Evolutionary conservation across 35 echinoderm and acorn worm genomes (phyloP), one percentile per base, ranked within the genome.

Genomic region (Chiridota heheva): DNA sequence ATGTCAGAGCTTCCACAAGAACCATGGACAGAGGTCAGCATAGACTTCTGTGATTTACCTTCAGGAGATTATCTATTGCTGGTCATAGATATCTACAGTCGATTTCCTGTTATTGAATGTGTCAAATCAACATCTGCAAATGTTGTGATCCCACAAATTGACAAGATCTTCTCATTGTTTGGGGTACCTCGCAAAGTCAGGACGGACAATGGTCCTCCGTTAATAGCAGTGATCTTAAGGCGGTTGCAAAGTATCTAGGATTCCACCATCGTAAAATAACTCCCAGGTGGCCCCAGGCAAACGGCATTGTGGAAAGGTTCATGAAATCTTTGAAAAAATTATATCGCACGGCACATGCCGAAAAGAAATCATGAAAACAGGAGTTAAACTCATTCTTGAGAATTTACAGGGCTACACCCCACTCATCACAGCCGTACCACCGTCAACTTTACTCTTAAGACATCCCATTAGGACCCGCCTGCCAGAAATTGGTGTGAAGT

Each of bases 191-290:
- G 61, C 7, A 36, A 53, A 20, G 71, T 95, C 1, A 49, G 72
- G 7, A 63, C 81, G 18, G 88, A 90, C 44, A 90, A 90, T 68
- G 88, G 88, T 18, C 81, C 72, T 49, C 88, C 35, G 62, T 90
- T 56, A 34, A 67, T 4, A 78, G 80, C 28, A 12, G 40, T 4
- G 70, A 85, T 7, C 77, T 85, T 40, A 16, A 25, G 0, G 20
- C 29, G 8, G 83, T 88, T 83, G 67, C 85, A 28, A 8, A 63
- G 3, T 76, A 86, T 24, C 68, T 77, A 4, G 88, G 88, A 12
- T 90, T 90, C 56, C 40, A 36, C 6, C 81, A 90, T 35, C 60
- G 78, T 6, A 72, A 39, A 60, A 74, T 82, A 1, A 89, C 78
- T 8, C 77, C 80, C 3, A 58, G 27, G 13, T 90, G 80, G 81